Percentiles rank a stretch among this genome's conserved stretches.
Evolutionary conservation across 1,140 invertebrate species (phyloP).

Genomic region (Aphidius gifuensis): DNA sequence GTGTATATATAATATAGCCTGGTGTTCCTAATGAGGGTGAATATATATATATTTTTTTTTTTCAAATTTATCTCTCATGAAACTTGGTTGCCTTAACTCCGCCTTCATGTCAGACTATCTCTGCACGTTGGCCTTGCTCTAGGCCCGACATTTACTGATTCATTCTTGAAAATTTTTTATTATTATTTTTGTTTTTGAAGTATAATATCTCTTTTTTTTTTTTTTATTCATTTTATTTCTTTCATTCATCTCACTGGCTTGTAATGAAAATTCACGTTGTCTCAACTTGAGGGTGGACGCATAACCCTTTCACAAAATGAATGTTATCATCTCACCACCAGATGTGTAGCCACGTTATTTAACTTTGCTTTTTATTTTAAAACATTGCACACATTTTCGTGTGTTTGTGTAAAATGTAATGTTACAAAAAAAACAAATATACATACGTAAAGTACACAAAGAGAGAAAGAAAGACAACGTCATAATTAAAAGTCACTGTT

Average conservation of each 20-base stretch:
- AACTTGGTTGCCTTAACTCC: background rate
- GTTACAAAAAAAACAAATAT: background rate
- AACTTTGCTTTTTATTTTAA: no score
- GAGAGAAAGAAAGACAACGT: background rate
- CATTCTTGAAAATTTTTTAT: background rate
- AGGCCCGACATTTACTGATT: background rate
- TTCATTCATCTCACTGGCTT: constrained; percentile 23
- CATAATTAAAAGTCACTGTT: constrained; percentile 34
- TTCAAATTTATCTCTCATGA: background rate
- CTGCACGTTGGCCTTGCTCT: background rate
- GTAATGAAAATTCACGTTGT: constrained; percentile 19
- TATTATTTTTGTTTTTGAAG: no score
- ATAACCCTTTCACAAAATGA: constrained; percentile 5
- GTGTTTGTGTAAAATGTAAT: no score
- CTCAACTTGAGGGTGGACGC: constrained; percentile 1
- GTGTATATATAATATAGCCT: constrained; percentile 21
- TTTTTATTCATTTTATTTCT: constrained; percentile 11
- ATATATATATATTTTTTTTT: constrained; percentile 34
- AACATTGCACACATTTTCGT: no score
- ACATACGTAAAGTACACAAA: background rate
- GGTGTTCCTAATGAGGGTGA: constrained; percentile 41
- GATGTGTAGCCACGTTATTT: constrained; percentile 11
- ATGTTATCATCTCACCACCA: constrained; percentile 25
- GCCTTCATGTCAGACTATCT: background rate
- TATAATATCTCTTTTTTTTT: background rate